phyloP scores from a whole-genome alignment of 1,140 invertebrate species.

The Cotesia chilonis region DNA sequence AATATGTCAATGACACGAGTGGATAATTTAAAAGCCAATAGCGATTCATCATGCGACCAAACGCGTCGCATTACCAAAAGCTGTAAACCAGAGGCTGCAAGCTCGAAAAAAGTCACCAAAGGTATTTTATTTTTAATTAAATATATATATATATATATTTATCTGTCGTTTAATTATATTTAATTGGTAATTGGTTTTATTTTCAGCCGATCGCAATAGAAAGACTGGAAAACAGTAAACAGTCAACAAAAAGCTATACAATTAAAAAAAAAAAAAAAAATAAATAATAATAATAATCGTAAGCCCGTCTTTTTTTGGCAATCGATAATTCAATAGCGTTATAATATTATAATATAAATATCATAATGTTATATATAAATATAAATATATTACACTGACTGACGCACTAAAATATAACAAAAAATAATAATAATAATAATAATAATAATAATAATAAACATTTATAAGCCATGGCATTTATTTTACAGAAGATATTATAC shows the following conservation, averaged over 20 bases:
- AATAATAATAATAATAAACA: background rate
- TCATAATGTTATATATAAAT: slow-evolving; percentile 16
- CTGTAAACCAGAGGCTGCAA: slow-evolving; percentile 75
- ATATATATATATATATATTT: no score
- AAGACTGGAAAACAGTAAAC: slow-evolving; percentile 49
- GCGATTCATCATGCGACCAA: slow-evolving; percentile 76
- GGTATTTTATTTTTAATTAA: slow-evolving; percentile 48
- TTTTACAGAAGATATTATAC: slow-evolving; percentile 14
- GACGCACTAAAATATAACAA: slow-evolving; percentile 9
- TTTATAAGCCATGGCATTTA: background rate
- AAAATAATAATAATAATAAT: background rate
- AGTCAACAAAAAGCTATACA: slow-evolving; percentile 10
- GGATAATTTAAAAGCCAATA: slow-evolving; percentile 78
- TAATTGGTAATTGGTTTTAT: background rate
- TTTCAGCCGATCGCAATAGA: slow-evolving; percentile 56
- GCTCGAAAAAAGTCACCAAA: slow-evolving; percentile 70
- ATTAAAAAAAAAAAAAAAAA: no score
- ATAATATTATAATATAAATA: slow-evolving; percentile 23
- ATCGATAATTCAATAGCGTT: slow-evolving; percentile 17
- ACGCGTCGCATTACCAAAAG: slow-evolving; percentile 76
- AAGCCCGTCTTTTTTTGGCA: slow-evolving; percentile 15
- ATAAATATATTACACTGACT: slow-evolving; percentile 19
- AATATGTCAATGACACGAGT: slow-evolving; percentile 76
- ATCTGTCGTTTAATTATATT: background rate
- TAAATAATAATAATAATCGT: no score